Evolutionary conservation across 2,113 vertebrate species (phyloP).

Genomic region (Pandion haliaetus): DNA sequence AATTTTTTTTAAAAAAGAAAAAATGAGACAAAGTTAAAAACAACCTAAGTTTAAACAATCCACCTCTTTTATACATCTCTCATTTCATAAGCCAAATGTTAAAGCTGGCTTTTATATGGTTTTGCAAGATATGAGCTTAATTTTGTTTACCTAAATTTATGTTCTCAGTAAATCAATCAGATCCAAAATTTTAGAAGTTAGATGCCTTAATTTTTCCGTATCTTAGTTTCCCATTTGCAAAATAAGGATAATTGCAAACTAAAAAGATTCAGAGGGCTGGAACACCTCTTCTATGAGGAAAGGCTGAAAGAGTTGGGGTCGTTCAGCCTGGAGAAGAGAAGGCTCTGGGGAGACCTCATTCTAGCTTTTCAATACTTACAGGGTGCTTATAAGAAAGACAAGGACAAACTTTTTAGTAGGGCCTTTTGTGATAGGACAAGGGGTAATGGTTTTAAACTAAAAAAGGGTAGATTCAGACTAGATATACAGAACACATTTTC

Average conservation of each 20-base stretch:
- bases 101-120: not conserved
- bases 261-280: not conserved
- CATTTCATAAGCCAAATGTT: not conserved
- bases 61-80: not conserved
- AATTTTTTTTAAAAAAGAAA: not conserved
- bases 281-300: not conserved
- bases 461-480: not conserved
- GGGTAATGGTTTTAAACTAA: not conserved
- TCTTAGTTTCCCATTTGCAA: not conserved
- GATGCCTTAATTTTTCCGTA: not conserved
- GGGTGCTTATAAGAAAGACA: not conserved
- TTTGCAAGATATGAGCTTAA: not conserved
- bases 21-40: not conserved
- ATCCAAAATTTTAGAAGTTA: not conserved
- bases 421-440: not conserved
- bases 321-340: not conserved
- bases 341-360: not conserved
- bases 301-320: not conserved
- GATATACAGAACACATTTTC: not conserved
- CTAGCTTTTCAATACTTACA: not conserved
- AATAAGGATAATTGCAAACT: not conserved
- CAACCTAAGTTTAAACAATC: rapidly evolving
- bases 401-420: not conserved
- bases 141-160: not conserved
- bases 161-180: not conserved